These are phyloP conservation scores for Natrix natrix DNA, from an alignment of 2,797 vertebrate species.

Conservation along the genomic window DNA sequence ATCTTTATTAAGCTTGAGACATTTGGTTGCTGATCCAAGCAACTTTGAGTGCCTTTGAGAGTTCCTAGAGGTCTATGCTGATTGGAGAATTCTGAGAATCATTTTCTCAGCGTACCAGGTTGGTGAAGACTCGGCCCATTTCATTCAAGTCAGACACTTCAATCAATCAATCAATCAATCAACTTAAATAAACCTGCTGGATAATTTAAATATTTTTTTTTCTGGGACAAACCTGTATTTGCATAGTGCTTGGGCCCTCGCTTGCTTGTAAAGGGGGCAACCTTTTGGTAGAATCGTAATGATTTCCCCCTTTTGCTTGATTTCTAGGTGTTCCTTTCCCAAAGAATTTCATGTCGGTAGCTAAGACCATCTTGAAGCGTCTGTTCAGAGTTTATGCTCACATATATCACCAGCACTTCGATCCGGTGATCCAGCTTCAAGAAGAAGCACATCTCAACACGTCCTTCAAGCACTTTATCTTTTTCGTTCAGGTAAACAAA, in stretches of 20 bases:
- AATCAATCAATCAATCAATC: too few species aligned
- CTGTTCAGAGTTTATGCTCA: slow-evolving; percentile 97
- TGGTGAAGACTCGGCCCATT: neutral
- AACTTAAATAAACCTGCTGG: neutral
- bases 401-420: slow-evolving; percentile 99
- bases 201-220: neutral
- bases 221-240: neutral
- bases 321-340: slow-evolving; percentile 91
- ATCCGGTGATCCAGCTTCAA: slow-evolving; percentile 96
- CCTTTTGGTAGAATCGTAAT: neutral
- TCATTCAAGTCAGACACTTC: neutral
- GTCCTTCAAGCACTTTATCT: slow-evolving; percentile 99
- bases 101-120: neutral
- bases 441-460: slow-evolving; percentile 99
- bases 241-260: neutral
- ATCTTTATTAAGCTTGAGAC: neutral
- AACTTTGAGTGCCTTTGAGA: neutral
- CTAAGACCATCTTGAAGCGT: slow-evolving; percentile 96
- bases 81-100: neutral
- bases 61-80: neutral
- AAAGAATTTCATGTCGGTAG: slow-evolving; percentile 98
- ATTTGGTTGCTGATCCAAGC: neutral
- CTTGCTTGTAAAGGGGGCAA: neutral
- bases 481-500: slow-evolving; percentile 90
- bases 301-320: neutral